A percentile compares a stretch with the other conserved stretches of the same genome.
phyloP scores from a whole-genome alignment of 2,113 vertebrate species.

The Thinocorus orbignyianus region DNA sequence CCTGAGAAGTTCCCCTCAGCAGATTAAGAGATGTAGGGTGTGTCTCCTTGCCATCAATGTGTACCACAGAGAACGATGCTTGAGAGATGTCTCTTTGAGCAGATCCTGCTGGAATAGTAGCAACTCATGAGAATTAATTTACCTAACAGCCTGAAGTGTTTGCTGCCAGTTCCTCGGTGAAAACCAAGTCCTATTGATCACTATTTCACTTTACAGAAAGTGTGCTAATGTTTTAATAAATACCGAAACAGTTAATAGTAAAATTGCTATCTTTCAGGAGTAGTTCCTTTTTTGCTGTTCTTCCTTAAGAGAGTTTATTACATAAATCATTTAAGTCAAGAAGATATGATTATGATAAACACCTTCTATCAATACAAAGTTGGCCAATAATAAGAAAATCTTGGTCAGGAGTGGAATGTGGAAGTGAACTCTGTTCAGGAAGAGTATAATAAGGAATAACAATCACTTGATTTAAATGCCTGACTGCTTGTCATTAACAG shows the following conservation, averaged over 20 bases:
- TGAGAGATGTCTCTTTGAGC: background rate
- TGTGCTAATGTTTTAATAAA: background rate
- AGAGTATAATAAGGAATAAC: background rate
- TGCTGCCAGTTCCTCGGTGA: background rate
- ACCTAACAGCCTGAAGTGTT: background rate
- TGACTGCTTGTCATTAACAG: background rate
- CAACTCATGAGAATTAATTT: background rate
- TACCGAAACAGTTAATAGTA: background rate
- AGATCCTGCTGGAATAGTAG: background rate
- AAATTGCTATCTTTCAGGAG: background rate
- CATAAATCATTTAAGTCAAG: background rate
- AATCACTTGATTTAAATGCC: constrained; percentile 11
- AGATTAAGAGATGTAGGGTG: background rate
- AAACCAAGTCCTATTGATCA: background rate
- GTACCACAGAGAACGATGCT: background rate
- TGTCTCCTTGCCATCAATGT: background rate
- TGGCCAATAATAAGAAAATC: background rate
- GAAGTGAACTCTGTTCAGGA: background rate
- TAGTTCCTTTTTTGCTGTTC: background rate
- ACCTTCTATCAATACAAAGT: background rate
- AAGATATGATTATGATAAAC: background rate
- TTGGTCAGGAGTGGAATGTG: background rate
- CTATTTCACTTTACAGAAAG: background rate
- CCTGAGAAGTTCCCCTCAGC: background rate
- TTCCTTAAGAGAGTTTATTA: background rate